Conservation (phyloP, 2,888 invertebrate genomes). For the Drosophila infuscata region DNA sequence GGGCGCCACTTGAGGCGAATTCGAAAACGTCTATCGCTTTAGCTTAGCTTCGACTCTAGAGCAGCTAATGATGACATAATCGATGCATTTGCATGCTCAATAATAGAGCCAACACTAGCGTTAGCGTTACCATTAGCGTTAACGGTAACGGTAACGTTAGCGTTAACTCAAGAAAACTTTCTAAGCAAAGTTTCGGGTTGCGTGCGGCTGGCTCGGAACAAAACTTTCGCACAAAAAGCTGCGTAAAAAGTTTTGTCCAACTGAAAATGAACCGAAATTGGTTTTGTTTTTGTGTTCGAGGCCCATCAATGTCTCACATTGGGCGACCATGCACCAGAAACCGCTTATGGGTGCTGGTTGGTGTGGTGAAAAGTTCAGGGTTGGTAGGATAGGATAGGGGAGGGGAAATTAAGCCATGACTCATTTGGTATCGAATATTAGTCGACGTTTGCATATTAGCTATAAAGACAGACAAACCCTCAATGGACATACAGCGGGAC, state of each 20-base stretch:
- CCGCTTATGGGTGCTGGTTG: constrained; percentile 18
- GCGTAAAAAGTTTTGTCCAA: constrained; percentile 19
- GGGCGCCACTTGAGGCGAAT: constrained; percentile 60
- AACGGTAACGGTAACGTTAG: not conserved
- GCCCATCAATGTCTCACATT: not conserved
- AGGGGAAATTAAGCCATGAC: constrained; percentile 22
- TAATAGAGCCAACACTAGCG: not conserved
- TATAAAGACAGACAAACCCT: constrained; percentile 5
- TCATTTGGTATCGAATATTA: constrained; percentile 47
- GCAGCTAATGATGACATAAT: constrained; percentile 64
- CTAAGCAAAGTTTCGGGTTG: constrained; percentile 24
- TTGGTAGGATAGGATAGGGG: not conserved
- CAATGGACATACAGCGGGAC: constrained; percentile 31
- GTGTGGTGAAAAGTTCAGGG: not conserved
- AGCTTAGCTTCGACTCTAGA: constrained; percentile 37
- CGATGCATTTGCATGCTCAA: constrained; percentile 53
- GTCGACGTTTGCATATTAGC: constrained; percentile 5
- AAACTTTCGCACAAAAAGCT: constrained; percentile 38
- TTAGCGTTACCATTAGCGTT: constrained; percentile 3
- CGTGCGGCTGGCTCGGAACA: constrained; percentile 1
- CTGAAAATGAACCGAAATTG: constrained; percentile 11
- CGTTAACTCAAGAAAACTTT: constrained; percentile 34
- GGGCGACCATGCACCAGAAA: constrained; percentile 26
- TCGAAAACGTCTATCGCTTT: constrained; percentile 35
- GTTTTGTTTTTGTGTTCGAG: constrained; percentile 5